Percentiles rank a stretch among this genome's conserved stretches.
phyloP scores from a whole-genome alignment of 23 tunicate species.

The Halocynthia aurantium region DNA sequence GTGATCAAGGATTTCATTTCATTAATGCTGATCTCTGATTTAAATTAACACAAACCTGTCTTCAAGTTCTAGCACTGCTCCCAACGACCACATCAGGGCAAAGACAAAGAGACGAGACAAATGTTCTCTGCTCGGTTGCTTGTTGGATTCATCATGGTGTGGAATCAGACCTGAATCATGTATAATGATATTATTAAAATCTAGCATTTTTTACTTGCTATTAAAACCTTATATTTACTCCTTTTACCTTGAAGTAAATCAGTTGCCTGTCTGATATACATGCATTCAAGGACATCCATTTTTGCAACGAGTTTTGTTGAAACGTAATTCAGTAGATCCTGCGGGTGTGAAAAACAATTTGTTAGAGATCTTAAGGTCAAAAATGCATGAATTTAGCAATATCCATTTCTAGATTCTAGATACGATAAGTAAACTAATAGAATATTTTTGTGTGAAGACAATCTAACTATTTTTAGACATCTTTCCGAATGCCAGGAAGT shows the following conservation, averaged over 20 bases:
- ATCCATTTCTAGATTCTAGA: no score
- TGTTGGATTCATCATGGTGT: constrained; percentile 32
- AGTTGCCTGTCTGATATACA: constrained; percentile 79
- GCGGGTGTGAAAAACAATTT: not conserved
- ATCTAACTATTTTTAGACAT: no score
- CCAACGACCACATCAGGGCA: constrained; percentile 84
- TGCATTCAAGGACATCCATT: constrained; percentile 83
- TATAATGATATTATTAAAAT: not conserved
- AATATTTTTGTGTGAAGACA: not conserved
- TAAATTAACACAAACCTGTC: constrained; percentile 22
- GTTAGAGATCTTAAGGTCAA: not conserved
- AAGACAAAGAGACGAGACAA: constrained; percentile 52
- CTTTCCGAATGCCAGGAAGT: no score
- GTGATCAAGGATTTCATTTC: no score
- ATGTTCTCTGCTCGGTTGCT: constrained; percentile 33
- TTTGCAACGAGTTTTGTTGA: constrained; percentile 70
- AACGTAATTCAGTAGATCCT: constrained; percentile 56
- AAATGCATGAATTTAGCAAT: no score
- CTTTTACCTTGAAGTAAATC: constrained; percentile 81
- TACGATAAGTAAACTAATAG: not conserved
- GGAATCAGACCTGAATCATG: constrained; percentile 69
- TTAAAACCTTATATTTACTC: not conserved
- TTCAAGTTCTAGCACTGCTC: constrained; percentile 71
- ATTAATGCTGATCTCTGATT: no score
- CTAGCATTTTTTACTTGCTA: not conserved